A percentile compares a stretch with the other conserved stretches of the same genome.
Evolutionary conservation across 37 sponge, comb jelly and placozoan genomes (phyloP).

Genomic region (Halichondria panicea): DNA sequence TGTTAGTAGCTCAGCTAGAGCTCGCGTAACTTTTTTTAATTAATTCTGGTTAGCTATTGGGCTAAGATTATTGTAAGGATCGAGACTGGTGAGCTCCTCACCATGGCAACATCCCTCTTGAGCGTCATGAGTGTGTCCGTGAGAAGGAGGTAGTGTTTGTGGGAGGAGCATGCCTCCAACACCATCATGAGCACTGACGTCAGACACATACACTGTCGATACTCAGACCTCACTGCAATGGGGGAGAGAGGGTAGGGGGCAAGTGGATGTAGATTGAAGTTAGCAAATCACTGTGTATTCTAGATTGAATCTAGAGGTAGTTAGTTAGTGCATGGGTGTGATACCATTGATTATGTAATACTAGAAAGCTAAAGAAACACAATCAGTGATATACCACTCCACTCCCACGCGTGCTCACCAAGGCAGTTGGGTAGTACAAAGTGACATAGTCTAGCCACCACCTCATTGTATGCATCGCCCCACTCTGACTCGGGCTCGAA

Average conservation of each 20-base stretch:
- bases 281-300: background rate
- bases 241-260: background rate
- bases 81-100: background rate
- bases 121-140: slow-evolving; percentile 60
- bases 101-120: slow-evolving; percentile 65
- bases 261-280: background rate
- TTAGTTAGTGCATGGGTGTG: background rate
- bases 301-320: background rate
- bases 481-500: slow-evolving; percentile 15
- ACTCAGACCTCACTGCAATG: background rate
- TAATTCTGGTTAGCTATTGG: no score
- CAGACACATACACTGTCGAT: slow-evolving; percentile 3
- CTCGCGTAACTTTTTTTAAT: no score
- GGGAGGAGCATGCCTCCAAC: slow-evolving; percentile 26
- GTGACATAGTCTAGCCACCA: slow-evolving; percentile 47
- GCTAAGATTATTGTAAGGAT: no score
- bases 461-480: slow-evolving; percentile 6
- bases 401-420: slow-evolving; percentile 25
- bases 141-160: slow-evolving; percentile 37
- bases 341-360: no score
- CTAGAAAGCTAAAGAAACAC: no score
- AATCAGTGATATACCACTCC: no score
- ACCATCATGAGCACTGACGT: slow-evolving; percentile 50
- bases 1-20: no score
- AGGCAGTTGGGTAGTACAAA: slow-evolving; percentile 56